Evolutionary conservation across 2,888 invertebrate species (phyloP), one percentile per base, ranked within the genome.

Genomic region (Dynastes tityus): DNA sequence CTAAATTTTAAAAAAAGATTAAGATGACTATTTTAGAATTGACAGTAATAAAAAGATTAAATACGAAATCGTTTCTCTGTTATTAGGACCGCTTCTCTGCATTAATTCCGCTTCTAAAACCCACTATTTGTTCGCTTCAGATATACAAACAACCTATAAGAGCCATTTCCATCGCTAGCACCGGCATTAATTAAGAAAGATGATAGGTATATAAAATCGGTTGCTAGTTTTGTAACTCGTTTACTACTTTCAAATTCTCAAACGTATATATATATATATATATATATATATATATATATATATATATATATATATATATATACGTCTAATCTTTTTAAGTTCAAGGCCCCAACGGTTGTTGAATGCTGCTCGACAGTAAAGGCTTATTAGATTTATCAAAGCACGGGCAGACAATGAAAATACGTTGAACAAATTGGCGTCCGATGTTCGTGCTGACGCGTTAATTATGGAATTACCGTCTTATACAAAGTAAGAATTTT

Each of bases 111-210:
- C 13, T 63, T 63, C 45, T 45, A 45, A 8, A 45, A 11, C 45
- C 45, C 45, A 45, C 45, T 2, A 45, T 45, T 45, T 45, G 11
- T 45, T 8, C 45, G 45, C 45, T 45, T 9, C 45, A 37, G 45
- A 45, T 45, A 45, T 45, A 45, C 27, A 32, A 29, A 29, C 32
- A 13, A 29, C 1, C 1, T 29, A 63, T 9, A 63, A 13, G 27
- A 5, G 29, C 32, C 13, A 11, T 32, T 63, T 63, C 27, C 13
- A 29, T 63, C 11, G 29, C 32, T 11, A 13, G n/a, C 55, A 11
- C 2, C 63, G 63, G 63, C 32, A 63, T 63, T 63, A 63, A 63
- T 63, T 63, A 63, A 63, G 29, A 29, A 63, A 63, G 63, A 63
- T 63, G 63, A 63, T 63, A 22, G 22, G 22, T 22, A 63, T 63